Evolutionary conservation across 2,888 invertebrate species (phyloP).

Genomic region (Volucella zonaria): DNA sequence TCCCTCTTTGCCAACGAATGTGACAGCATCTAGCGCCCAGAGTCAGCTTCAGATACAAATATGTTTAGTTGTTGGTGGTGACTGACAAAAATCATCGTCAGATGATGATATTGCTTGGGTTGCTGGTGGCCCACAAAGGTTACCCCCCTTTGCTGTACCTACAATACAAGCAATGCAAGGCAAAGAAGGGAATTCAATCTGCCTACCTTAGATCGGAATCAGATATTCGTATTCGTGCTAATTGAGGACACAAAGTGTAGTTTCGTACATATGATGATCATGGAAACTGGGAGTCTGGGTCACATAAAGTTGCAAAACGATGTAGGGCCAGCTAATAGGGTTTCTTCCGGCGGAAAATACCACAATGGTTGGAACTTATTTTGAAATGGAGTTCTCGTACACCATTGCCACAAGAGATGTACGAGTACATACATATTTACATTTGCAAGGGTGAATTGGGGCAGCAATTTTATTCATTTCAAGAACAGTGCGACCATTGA

Average conservation of each 20-base stretch:
- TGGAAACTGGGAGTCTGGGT: slow-evolving; percentile 61
- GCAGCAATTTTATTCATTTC: not conserved
- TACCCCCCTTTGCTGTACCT: slow-evolving; percentile 60
- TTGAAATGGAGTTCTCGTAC: not conserved
- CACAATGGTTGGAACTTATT: slow-evolving; percentile 13
- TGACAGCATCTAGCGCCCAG: slow-evolving; percentile 28
- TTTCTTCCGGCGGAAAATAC: slow-evolving; percentile 50
- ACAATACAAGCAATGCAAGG: slow-evolving; percentile 13
- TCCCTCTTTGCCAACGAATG: slow-evolving; percentile 45
- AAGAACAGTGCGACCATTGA: no score
- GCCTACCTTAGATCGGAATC: slow-evolving; percentile 4
- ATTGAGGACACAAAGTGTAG: slow-evolving; percentile 60
- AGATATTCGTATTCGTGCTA: slow-evolving; percentile 31
- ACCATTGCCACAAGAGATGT: slow-evolving; percentile 3
- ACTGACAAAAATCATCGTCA: slow-evolving; percentile 1
- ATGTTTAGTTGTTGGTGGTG: not conserved
- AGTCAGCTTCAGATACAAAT: not conserved
- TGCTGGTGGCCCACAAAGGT: slow-evolving; percentile 65
- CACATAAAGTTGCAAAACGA: slow-evolving; percentile 16
- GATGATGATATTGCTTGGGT: slow-evolving; percentile 46
- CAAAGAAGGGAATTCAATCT: slow-evolving; percentile 32
- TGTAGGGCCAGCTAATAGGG: slow-evolving; percentile 7
- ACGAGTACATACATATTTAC: not conserved
- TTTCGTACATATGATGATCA: slow-evolving; percentile 30
- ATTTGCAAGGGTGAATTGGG: slow-evolving; percentile 14